Percentiles rank a stretch among this genome's conserved stretches.
phyloP scores from a whole-genome alignment of 2,888 invertebrate genomes.

The Drosophila meridiana region DNA sequence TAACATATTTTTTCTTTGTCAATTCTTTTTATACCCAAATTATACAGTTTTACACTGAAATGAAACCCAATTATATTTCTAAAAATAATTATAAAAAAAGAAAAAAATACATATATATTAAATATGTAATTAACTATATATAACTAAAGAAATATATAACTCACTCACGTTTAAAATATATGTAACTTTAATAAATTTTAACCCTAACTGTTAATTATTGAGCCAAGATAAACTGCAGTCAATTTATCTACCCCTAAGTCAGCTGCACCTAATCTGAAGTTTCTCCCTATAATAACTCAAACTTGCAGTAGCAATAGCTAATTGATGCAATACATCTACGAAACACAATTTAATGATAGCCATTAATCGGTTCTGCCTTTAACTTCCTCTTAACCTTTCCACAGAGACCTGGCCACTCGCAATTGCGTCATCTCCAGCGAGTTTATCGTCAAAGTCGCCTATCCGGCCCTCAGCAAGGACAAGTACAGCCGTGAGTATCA shows the following conservation, averaged over 20 bases:
- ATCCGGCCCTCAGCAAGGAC: constrained; percentile 92
- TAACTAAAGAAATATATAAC: too few relatives aligned
- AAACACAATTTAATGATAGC: constrained; percentile 16
- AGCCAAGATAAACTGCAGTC: not conserved
- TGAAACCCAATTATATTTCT: too few relatives aligned
- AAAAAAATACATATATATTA: too few relatives aligned
- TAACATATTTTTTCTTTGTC: too few relatives aligned
- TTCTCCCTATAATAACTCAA: not conserved
- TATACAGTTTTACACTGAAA: too few relatives aligned
- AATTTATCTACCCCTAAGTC: not conserved
- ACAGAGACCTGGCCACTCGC: constrained; percentile 94
- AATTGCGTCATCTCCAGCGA: constrained; percentile 95
- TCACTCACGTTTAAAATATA: too few relatives aligned
- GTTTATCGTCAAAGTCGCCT: constrained; percentile 92
- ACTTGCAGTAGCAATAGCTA: not conserved
- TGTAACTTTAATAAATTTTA: too few relatives aligned
- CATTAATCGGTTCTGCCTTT: constrained; percentile 34
- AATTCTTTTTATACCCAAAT: too few relatives aligned
- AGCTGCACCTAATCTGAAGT: not conserved
- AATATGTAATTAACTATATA: too few relatives aligned
- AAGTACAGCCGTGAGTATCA: constrained; percentile 96
- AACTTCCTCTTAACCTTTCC: constrained; percentile 8
- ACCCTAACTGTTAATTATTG: not conserved
- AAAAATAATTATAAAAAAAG: too few relatives aligned
- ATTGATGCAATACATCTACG: constrained; percentile 8